phyloP scores from a whole-genome alignment of 1,140 invertebrate genomes.

The Pteromalus puparum region DNA sequence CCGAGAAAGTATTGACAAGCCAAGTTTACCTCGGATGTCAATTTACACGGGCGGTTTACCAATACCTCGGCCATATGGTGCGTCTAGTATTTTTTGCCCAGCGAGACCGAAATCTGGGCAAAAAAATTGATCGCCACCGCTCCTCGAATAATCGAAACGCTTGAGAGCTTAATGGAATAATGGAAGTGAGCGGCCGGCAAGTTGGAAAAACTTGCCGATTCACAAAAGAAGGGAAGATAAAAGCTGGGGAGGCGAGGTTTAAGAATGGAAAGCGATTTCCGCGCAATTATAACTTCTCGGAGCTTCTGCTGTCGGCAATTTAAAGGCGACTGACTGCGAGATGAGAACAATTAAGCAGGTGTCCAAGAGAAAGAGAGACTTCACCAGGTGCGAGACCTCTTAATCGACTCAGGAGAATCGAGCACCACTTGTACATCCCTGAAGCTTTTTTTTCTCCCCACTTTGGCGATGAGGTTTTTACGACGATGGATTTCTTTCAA shows the following conservation, averaged over 20 bases:
- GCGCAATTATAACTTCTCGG: constrained; percentile 42
- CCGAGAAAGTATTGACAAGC: too few relatives aligned
- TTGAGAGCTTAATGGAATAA: constrained; percentile 39
- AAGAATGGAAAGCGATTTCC: constrained; percentile 44
- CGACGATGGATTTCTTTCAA: too few relatives aligned
- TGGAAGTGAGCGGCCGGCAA: background rate
- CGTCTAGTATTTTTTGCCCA: too few relatives aligned
- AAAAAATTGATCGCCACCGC: constrained; percentile 26
- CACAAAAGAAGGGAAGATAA: constrained; percentile 12
- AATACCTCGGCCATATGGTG: too few relatives aligned
- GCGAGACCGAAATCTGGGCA: too few relatives aligned
- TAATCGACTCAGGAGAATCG: constrained; percentile 38
- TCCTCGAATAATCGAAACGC: constrained; percentile 32
- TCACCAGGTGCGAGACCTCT: constrained; percentile 14
- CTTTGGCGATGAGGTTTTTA: background rate
- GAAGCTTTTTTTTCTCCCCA: background rate
- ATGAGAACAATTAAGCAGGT: background rate
- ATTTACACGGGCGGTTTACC: too few relatives aligned
- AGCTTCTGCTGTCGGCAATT: background rate
- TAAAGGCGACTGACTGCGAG: background rate
- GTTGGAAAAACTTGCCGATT: background rate
- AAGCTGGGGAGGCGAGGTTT: background rate
- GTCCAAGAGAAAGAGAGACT: background rate
- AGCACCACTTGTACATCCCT: background rate
- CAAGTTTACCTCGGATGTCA: too few relatives aligned